These are phyloP conservation scores for Xestia rhomboidea DNA, from an alignment of 2,888 invertebrate genomes.

Conservation along the genomic window DNA sequence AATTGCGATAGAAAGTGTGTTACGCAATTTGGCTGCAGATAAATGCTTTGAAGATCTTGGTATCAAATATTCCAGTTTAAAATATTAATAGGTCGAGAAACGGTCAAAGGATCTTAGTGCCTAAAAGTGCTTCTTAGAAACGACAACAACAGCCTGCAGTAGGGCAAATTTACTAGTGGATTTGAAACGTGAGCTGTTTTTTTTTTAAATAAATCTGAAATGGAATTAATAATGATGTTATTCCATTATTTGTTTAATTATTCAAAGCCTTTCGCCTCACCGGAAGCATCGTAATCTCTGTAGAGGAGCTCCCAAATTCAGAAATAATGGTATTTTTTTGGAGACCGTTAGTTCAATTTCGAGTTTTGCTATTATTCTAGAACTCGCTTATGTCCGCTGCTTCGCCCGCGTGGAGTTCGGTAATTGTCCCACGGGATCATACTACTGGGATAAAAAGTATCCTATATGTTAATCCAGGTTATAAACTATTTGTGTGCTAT, in stretches of 20 bases:
- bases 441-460: too few relatives aligned
- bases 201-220: constrained; percentile 21
- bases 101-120: not conserved
- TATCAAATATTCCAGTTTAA: constrained; percentile 15
- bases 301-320: not conserved
- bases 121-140: not conserved
- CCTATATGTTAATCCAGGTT: too few relatives aligned
- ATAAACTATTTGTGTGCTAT: too few relatives aligned
- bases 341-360: not conserved
- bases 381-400: too few relatives aligned
- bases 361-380: not conserved
- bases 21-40: not conserved
- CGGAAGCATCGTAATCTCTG: constrained; percentile 25
- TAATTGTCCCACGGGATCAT: too few relatives aligned
- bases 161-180: not conserved
- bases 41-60: not conserved
- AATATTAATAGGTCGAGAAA: constrained; percentile 15
- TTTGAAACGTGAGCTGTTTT: not conserved
- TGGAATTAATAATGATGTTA: constrained; percentile 28
- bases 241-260: constrained; percentile 54
- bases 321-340: not conserved
- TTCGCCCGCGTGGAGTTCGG: too few relatives aligned
- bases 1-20: not conserved
- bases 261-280: constrained; percentile 40
- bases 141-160: not conserved